phyloP scores from a whole-genome alignment of 1,140 invertebrate species.

The Lordiphosa collinella region DNA sequence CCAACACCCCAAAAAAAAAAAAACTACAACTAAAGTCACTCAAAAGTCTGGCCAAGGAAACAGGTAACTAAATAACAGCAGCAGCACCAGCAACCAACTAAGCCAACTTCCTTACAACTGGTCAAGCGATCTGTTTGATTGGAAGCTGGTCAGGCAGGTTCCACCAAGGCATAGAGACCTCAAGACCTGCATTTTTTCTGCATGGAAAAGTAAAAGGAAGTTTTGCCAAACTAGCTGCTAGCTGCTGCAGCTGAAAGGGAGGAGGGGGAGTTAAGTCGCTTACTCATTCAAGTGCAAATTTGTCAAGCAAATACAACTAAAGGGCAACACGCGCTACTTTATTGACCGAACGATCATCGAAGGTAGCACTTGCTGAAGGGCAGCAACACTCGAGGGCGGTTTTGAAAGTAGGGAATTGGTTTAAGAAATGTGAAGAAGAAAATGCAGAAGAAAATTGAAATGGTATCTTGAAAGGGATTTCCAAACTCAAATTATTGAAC shows the following conservation, averaged over 20 bases:
- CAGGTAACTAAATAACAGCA: constrained; percentile 25
- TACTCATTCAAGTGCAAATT: constrained; percentile 30
- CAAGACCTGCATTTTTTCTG: constrained; percentile 56
- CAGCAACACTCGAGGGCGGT: no score
- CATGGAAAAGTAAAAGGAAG: constrained; percentile 63
- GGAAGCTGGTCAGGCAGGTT: constrained; percentile 57
- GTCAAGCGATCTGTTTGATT: constrained; percentile 10
- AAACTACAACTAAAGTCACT: constrained; percentile 1
- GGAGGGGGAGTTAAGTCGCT: neutral
- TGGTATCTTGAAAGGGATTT: no score
- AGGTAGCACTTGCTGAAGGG: no score
- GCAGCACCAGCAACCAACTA: constrained; percentile 25
- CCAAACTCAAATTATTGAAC: no score
- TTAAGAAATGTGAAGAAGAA: no score
- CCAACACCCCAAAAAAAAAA: constrained; percentile 37
- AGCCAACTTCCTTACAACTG: constrained; percentile 69
- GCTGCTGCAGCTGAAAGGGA: neutral
- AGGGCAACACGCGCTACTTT: constrained; percentile 32
- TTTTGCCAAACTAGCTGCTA: constrained; percentile 25
- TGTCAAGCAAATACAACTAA: constrained; percentile 33
- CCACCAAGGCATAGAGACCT: constrained; percentile 52
- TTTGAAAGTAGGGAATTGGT: no score
- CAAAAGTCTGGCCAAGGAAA: constrained; percentile 37
- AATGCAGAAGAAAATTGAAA: no score
- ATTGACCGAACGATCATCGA: neutral